These are phyloP conservation scores for Phaonia tiefii DNA, from an alignment of 2,888 invertebrate species.

Conservation along the genomic window DNA sequence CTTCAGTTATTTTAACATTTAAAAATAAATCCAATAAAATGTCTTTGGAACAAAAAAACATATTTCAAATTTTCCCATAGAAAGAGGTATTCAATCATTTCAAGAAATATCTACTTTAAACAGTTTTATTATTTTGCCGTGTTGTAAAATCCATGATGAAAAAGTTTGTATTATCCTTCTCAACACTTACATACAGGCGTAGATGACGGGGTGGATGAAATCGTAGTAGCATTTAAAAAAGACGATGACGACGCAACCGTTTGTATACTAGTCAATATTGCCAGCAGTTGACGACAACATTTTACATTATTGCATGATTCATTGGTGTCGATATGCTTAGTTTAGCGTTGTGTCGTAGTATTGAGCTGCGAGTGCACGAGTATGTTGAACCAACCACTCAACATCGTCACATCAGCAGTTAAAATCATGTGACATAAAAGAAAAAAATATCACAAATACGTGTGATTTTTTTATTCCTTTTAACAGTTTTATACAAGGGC, in stretches of 20 bases:
- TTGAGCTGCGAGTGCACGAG: conserved; percentile 44
- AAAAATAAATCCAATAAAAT: not conserved
- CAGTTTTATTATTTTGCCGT: no score
- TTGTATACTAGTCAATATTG: conserved; percentile 24
- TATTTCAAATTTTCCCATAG: not conserved
- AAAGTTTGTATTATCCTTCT: conserved; percentile 20
- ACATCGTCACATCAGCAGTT: conserved; percentile 52
- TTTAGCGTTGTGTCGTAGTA: conserved; percentile 69
- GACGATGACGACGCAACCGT: conserved; percentile 70
- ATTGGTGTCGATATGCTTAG: conserved; percentile 80
- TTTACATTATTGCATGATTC: conserved; percentile 80
- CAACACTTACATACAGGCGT: conserved; percentile 1
- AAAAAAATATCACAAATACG: not conserved
- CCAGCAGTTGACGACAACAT: conserved; percentile 70
- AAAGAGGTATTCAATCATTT: conserved; percentile 18
- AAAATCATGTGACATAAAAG: conserved; percentile 36
- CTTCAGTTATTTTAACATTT: no score
- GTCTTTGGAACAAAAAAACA: not conserved
- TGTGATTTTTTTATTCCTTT: not conserved
- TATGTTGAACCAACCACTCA: conserved; percentile 40
- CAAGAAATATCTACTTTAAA: not conserved
- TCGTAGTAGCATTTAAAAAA: conserved; percentile 64
- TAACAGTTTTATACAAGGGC: not conserved
- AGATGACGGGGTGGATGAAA: conserved; percentile 40
- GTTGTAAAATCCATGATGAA: conserved; percentile 9